Evolutionary conservation across 2,797 vertebrate genomes (phyloP).

Genomic region (Salmo trutta): DNA sequence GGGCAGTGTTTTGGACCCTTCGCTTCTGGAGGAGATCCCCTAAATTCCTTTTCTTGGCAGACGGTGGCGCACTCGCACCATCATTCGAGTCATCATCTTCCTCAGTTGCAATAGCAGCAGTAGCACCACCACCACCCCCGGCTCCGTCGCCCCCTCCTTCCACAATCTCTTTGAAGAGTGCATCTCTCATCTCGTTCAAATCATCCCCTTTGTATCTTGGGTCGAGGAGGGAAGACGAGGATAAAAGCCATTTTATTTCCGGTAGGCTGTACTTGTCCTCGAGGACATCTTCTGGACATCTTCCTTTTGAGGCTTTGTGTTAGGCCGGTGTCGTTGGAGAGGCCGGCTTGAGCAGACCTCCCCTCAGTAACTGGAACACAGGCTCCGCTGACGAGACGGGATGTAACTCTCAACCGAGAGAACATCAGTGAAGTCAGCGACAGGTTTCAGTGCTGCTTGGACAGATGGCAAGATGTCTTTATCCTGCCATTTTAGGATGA

Average conservation of each 20-base stretch:
- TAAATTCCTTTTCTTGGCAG: not conserved
- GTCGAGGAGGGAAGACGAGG: constrained; percentile 21
- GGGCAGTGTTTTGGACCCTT: constrained; percentile 6
- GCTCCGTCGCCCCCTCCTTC: not conserved
- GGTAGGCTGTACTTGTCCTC: constrained; percentile 26
- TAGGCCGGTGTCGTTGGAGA: constrained; percentile 5
- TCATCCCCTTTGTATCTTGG: constrained; percentile 12
- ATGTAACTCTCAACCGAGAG: constrained; percentile 21
- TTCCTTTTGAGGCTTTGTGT: constrained; percentile 20
- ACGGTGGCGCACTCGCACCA: not conserved
- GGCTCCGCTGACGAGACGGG: constrained; percentile 24
- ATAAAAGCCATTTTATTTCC: constrained; percentile 25
- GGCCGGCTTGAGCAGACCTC: constrained; percentile 11
- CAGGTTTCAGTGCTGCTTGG: constrained; percentile 21
- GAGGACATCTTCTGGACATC: constrained; percentile 27
- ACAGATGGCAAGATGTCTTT: not conserved
- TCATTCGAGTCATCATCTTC: not conserved
- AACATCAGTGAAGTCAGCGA: constrained; percentile 31
- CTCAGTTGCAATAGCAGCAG: not conserved
- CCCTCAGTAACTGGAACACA: constrained; percentile 25
- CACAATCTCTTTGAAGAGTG: constrained; percentile 9
- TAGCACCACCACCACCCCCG: not conserved
- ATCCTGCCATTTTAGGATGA: not conserved
- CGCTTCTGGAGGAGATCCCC: not conserved
- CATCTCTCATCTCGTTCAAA: constrained; percentile 13